These are phyloP conservation scores for Drosophila nigrodunni DNA, from an alignment of 1,140 invertebrate species.

Conservation along the genomic window DNA sequence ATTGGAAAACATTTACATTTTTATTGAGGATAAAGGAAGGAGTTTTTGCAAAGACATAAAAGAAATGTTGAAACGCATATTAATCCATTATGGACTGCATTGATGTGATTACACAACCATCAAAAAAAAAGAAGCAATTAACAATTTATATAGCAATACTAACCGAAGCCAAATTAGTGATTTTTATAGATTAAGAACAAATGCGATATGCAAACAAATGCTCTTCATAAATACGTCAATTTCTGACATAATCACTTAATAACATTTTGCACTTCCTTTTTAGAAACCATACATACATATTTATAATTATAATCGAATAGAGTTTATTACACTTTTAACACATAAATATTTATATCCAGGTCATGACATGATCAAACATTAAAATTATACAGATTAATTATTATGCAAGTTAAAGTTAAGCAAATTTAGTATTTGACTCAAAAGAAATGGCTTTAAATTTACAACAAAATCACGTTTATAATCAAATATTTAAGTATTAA, in stretches of 20 bases:
- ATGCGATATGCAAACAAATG: conserved; percentile 17
- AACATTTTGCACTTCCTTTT: conserved; percentile 75
- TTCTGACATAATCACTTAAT: conserved; percentile 74
- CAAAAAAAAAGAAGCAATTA: conserved; percentile 51
- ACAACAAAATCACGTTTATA: conserved; percentile 52
- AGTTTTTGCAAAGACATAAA: conserved; percentile 13
- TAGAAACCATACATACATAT: conserved; percentile 57
- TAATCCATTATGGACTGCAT: conserved; percentile 70
- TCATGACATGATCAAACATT: conserved; percentile 33
- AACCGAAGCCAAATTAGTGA: conserved; percentile 78
- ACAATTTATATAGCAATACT: conserved; percentile 71
- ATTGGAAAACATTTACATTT: conserved; percentile 11
- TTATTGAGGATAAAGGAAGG: conserved; percentile 14
- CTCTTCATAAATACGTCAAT: conserved; percentile 68
- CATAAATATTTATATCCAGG: conserved; percentile 5
- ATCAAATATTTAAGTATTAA: conserved; percentile 49
- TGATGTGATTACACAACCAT: conserved; percentile 68
- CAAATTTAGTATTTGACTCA: conserved; percentile 59
- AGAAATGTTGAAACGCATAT: conserved; percentile 41
- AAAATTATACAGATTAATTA: conserved; percentile 13
- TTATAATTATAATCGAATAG: conserved; percentile 40
- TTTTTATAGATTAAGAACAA: conserved; percentile 65
- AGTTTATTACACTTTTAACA: conserved; percentile 64
- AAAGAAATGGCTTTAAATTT: conserved; percentile 75
- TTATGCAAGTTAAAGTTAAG: conserved; percentile 45